These are phyloP conservation scores for Metalampra italica DNA, from an alignment of 2,888 invertebrate genomes.

Conservation along the genomic window DNA sequence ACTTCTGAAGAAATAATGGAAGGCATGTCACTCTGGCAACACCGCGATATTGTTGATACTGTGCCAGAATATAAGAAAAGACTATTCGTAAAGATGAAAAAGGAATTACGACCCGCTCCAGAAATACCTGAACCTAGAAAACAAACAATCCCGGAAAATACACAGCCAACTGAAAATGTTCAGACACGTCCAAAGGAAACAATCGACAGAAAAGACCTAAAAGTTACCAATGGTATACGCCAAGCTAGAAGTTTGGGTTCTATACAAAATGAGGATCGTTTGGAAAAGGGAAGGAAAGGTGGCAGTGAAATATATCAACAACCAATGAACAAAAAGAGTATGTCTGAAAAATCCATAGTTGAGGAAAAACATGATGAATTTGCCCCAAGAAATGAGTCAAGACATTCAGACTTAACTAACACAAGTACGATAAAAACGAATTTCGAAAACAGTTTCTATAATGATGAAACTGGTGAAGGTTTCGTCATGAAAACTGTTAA, in stretches of 20 bases:
- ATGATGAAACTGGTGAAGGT: conserved; percentile 82
- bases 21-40: conserved; percentile 93
- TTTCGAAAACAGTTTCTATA: conserved; percentile 82
- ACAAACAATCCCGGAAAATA: conserved; percentile 45
- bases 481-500: conserved; percentile 85
- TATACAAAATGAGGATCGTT: conserved; percentile 62
- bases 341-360: conserved; percentile 63
- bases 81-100: conserved; percentile 65
- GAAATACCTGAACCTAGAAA: conserved; percentile 57
- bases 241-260: conserved; percentile 71
- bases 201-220: conserved; percentile 68
- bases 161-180: conserved; percentile 37
- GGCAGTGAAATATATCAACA: conserved; percentile 47
- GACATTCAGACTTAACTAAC: conserved; percentile 70
- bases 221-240: conserved; percentile 60
- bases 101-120: conserved; percentile 63
- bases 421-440: conserved; percentile 75
- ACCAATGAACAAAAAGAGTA: conserved; percentile 59
- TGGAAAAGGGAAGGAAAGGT: conserved; percentile 45
- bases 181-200: conserved; percentile 59
- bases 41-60: conserved; percentile 88
- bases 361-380: conserved; percentile 68
- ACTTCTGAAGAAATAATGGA: conserved; percentile 87
- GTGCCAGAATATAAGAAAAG: conserved; percentile 75
- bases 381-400: conserved; percentile 60